Base-by-base conservation (phyloP, 2,797 vertebrate species). In the Todus mexicanus region DNA sequence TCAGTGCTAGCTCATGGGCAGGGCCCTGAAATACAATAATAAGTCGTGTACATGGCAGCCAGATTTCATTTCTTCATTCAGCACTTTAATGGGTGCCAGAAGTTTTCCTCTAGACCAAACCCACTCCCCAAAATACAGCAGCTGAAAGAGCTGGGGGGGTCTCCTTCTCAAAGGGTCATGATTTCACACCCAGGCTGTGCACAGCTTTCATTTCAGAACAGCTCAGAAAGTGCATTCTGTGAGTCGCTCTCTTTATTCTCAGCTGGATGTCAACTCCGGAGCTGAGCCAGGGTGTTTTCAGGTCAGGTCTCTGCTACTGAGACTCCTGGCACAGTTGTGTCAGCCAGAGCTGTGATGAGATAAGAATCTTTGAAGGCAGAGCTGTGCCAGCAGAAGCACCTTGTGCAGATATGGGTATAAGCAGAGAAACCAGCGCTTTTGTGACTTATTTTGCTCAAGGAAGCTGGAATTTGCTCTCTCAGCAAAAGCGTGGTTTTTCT, bases 211-310 rank as follows among this genome's bases (percentile, higher is more conserved):
- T 57, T 91, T 83, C 61, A 50, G 65, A 48, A 42, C 40, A 73
- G 47, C 60, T 93, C 33, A 73, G 33, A 47, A 70, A 51, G 47
- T 10, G 33, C 18, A 31, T 59, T 76, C 48, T 33, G 48, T 20
- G 61, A 51, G 27, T 68, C 0, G 1, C 11, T 69, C 17, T 50
- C 38, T 71, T 65, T 45, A n/a, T 66, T 66, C 40, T 40, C 7
- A 43, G 64, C 7, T 0, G 0, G 10, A 14, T 29, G 22, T 70
- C 63, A 89, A 76, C 37, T 47, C 64, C 0, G 0, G 42, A 84
- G 60, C 40, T 51, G 47, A 87, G 27, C 23, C 48, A 60, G 54
- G 38, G n/a, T 81, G 47, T 64, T 81, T 60, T 72, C 70, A 72
- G 75, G 76, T 66, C 84, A 74, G 72, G 69, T 48, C 26, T 93